These are phyloP conservation scores for Stictocephala bisonia DNA, from an alignment of 2,888 invertebrate genomes.

Conservation along the genomic window DNA sequence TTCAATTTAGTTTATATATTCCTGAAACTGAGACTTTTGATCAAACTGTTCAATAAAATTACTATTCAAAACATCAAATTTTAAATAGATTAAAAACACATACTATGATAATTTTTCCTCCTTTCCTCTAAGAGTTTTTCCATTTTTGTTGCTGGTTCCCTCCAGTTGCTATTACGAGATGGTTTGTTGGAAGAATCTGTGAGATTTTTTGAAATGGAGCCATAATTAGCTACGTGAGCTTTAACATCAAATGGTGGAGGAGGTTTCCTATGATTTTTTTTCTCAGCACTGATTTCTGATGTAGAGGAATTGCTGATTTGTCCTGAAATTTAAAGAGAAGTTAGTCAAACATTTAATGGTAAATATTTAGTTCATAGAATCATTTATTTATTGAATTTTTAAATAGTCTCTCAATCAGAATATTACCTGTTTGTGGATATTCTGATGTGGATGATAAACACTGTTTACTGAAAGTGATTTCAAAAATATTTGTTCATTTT, in stretches of 20 bases:
- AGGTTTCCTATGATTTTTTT: not conserved
- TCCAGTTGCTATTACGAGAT: conserved; percentile 64
- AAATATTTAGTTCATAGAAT: not conserved
- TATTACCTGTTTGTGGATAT: too few relatives aligned
- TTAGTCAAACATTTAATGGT: not conserved
- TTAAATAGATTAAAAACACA: conserved; percentile 40
- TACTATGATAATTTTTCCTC: conserved; percentile 34
- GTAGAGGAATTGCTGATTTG: conserved; percentile 2
- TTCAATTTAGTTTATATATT: too few relatives aligned
- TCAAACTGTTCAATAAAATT: too few relatives aligned
- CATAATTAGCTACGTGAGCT: not conserved
- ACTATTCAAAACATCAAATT: too few relatives aligned
- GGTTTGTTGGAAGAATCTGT: not conserved
- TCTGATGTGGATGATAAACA: too few relatives aligned
- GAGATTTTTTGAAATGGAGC: not conserved
- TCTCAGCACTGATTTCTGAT: not conserved
- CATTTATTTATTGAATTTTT: too few relatives aligned
- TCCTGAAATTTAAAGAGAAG: too few relatives aligned
- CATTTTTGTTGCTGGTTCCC: conserved; percentile 66
- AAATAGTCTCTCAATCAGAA: too few relatives aligned
- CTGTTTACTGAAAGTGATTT: too few relatives aligned
- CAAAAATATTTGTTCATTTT: too few relatives aligned
- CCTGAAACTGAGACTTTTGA: too few relatives aligned
- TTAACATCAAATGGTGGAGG: not conserved
- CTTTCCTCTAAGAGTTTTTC: conserved; percentile 65